These are phyloP conservation scores for Cosmia pyralina DNA, from an alignment of 2,888 invertebrate genomes.

Conservation along the genomic window DNA sequence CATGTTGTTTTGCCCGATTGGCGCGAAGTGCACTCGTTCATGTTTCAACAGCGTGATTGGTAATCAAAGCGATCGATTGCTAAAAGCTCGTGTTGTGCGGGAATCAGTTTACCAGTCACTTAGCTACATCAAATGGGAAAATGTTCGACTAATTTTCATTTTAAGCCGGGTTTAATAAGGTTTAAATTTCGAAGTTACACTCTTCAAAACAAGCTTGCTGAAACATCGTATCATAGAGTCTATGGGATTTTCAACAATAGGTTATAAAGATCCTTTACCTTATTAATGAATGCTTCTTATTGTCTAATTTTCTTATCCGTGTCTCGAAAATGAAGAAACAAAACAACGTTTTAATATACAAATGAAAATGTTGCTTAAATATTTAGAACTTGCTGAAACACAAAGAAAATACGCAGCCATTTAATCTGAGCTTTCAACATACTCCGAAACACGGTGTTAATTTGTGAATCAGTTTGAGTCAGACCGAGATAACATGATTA, in stretches of 20 bases:
- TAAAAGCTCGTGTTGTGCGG: constrained; percentile 16
- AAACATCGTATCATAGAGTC: neutral
- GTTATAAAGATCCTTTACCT: neutral
- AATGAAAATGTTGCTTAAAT: constrained; percentile 25
- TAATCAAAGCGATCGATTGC: constrained; percentile 37
- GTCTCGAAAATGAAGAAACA: neutral
- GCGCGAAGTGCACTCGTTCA: constrained; percentile 42
- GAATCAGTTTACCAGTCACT: constrained; percentile 24
- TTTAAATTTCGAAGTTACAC: neutral
- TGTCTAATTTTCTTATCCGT: neutral
- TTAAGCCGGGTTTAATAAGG: neutral
- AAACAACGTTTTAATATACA: neutral
- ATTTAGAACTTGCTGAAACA: constrained; percentile 29
- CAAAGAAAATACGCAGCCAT: constrained; percentile 22
- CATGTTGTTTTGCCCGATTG: constrained; percentile 32
- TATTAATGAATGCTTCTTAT: neutral
- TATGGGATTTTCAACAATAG: neutral
- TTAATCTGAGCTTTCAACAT: constrained; percentile 38
- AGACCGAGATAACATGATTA: constrained; percentile 38
- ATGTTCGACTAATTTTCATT: constrained; percentile 6
- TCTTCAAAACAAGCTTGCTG: neutral
- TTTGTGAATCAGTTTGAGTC: constrained; percentile 37
- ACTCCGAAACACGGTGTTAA: constrained; percentile 39
- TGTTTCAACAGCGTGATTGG: constrained; percentile 47
- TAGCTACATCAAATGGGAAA: constrained; percentile 5